Evolutionary conservation across 2,797 vertebrate genomes (phyloP).

Genomic region (Macroramphosus scolopax): DNA sequence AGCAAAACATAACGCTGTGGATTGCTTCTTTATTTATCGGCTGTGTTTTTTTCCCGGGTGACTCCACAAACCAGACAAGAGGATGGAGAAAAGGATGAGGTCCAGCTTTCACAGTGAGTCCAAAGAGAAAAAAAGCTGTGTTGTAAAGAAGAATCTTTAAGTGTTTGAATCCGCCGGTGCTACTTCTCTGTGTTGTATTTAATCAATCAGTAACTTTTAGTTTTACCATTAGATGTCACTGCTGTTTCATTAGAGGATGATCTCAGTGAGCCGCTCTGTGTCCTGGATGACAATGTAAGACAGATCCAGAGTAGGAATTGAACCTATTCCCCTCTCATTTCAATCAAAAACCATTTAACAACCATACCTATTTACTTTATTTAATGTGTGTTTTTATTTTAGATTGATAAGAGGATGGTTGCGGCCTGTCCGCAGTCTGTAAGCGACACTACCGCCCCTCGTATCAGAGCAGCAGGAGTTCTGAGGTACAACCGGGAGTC

Average conservation of each 20-base stretch:
- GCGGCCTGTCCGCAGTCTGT: slow-evolving; percentile 15
- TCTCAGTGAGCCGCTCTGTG: neutral
- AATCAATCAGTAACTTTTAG: too few species aligned
- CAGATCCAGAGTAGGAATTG: neutral
- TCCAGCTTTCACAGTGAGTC: slow-evolving; percentile 6
- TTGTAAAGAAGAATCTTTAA: too few species aligned
- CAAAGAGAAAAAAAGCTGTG: too few species aligned
- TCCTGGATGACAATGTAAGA: slow-evolving; percentile 33
- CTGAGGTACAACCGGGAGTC: slow-evolving; percentile 69
- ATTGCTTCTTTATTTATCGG: too few species aligned
- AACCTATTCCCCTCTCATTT: neutral
- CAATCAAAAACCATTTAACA: neutral
- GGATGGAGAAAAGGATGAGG: neutral
- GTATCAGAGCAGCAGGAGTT: slow-evolving; percentile 57
- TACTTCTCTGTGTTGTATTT: too few species aligned
- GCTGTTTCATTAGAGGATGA: slow-evolving; percentile 1
- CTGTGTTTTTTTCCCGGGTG: too few species aligned
- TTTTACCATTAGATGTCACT: slow-evolving; percentile 9
- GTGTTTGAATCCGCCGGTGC: too few species aligned
- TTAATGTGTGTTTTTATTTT: slow-evolving; percentile 5
- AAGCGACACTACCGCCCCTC: slow-evolving; percentile 16
- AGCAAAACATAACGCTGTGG: too few species aligned
- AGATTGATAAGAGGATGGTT: slow-evolving; percentile 33
- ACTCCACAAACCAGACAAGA: neutral
- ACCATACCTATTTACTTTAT: too few species aligned